These are phyloP conservation scores for Anhinga anhinga DNA, from an alignment of 2,113 vertebrate genomes.

Conservation along the genomic window DNA sequence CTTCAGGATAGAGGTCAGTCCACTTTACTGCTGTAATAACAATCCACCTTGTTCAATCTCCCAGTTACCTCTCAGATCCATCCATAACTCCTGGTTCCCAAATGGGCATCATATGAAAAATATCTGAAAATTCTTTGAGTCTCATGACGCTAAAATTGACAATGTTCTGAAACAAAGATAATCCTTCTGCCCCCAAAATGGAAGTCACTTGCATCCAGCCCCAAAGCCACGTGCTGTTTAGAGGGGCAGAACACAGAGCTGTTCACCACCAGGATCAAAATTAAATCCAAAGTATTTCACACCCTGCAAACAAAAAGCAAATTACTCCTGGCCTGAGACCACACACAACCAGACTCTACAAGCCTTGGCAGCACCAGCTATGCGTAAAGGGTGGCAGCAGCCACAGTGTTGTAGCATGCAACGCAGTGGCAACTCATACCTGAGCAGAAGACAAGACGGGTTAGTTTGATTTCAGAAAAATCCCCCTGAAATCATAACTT, in stretches of 20 bases:
- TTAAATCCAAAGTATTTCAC: neutral
- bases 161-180: neutral
- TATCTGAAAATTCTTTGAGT: neutral
- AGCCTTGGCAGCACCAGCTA: neutral
- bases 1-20: neutral
- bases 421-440: neutral
- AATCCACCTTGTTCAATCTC: neutral
- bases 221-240: neutral
- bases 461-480: neutral
- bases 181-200: neutral
- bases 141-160: fast-evolving
- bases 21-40: neutral
- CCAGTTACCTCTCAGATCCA: neutral
- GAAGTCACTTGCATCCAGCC: neutral
- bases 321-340: neutral
- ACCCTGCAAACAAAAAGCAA: neutral
- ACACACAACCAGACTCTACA: neutral
- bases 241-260: neutral
- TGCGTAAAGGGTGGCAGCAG: neutral
- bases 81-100: neutral
- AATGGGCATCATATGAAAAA: neutral
- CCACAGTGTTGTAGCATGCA: neutral
- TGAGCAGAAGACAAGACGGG: neutral
- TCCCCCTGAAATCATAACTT: neutral
- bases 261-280: neutral